Conservation (phyloP, 2,888 invertebrate genomes). For the Dryadula phaetusa region DNA sequence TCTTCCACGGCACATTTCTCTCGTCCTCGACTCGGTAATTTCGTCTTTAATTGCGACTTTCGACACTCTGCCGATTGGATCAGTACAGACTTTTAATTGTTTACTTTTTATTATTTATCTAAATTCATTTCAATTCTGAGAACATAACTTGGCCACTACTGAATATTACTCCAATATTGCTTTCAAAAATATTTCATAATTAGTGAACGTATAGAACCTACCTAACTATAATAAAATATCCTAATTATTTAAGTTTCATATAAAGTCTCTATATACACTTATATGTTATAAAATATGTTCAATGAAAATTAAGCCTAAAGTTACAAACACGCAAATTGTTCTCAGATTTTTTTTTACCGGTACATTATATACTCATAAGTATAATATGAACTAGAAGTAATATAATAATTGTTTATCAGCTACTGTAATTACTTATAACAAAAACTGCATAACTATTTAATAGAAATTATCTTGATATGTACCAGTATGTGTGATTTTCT, state of each 20-base stretch:
- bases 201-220: neutral
- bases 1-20: constrained; percentile 61
- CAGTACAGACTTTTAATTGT: too few species aligned
- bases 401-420: constrained; percentile 14
- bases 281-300: neutral
- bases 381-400: constrained; percentile 4
- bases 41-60: constrained; percentile 68
- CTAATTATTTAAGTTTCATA: neutral
- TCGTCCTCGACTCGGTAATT: constrained; percentile 54
- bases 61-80: constrained; percentile 57
- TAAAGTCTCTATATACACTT: neutral
- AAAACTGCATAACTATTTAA: constrained; percentile 12
- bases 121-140: constrained; percentile 28
- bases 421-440: constrained; percentile 10
- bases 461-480: constrained; percentile 16
- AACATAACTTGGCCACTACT: constrained; percentile 22
- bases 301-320: neutral
- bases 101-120: constrained; percentile 40
- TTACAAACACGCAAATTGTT: neutral
- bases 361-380: neutral
- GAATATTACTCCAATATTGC: neutral
- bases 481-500: constrained; percentile 4
- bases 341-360: constrained; percentile 3
- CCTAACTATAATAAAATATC: neutral
- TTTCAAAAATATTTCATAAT: neutral